Evolutionary conservation across 2,888 invertebrate genomes (phyloP).

Genomic region (Lordiphosa fenestrarum): DNA sequence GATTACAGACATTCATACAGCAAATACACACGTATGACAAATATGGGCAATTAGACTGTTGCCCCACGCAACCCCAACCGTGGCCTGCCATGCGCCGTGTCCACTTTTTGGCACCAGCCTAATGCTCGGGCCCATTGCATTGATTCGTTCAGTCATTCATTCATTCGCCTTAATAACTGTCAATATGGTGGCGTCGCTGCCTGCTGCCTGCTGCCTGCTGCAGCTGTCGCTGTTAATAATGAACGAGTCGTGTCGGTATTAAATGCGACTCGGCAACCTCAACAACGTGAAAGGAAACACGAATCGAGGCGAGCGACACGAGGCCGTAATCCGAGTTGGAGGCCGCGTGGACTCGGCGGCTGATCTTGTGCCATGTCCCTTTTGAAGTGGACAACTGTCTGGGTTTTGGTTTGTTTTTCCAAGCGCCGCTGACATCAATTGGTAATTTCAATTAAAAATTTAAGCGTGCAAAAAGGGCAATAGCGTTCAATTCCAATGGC

Average conservation of each 20-base stretch:
- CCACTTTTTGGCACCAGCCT: too few species aligned
- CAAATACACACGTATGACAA: too few species aligned
- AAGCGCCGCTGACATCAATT: slow-evolving; percentile 51
- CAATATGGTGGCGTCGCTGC: slow-evolving; percentile 22
- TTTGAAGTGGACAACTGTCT: slow-evolving; percentile 20
- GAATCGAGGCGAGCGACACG: slow-evolving; percentile 1
- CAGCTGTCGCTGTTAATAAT: slow-evolving; percentile 51
- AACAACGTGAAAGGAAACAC: slow-evolving; percentile 23
- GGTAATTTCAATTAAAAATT: slow-evolving; percentile 70
- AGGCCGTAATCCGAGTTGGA: slow-evolving; percentile 2
- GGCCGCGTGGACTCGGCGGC: slow-evolving; percentile 18
- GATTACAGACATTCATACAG: too few species aligned
- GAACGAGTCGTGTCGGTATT: slow-evolving; percentile 53
- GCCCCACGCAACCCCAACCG: too few species aligned
- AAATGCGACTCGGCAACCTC: slow-evolving; percentile 48
- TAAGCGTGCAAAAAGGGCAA: slow-evolving; percentile 42
- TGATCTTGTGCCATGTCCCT: slow-evolving; percentile 47
- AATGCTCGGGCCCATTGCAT: too few species aligned
- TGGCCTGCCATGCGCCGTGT: too few species aligned
- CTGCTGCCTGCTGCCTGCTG: slow-evolving; percentile 16
- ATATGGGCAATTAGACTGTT: too few species aligned
- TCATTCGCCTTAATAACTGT: slow-evolving; percentile 37
- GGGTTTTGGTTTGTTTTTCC: slow-evolving; percentile 7
- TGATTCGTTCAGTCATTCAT: slow-evolving; percentile 18
- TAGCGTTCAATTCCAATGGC: slow-evolving; percentile 44